Evolutionary conservation across 2,888 invertebrate species (phyloP), one percentile per base, ranked within the genome.

Genomic region (Seira musarum): DNA sequence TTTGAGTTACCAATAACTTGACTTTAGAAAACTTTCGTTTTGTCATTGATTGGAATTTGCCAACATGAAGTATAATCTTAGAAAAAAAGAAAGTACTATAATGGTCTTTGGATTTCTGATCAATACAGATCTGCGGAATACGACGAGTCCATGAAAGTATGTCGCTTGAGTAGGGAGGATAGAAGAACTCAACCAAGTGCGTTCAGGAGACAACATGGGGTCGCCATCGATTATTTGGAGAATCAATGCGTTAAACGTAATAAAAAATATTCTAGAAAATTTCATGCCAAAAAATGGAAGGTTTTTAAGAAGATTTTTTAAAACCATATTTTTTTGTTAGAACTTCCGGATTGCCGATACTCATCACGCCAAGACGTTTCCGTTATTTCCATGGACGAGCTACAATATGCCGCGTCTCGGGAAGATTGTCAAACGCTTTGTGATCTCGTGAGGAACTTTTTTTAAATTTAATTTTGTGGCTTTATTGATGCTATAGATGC

Each of bases 241-340:
- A 91, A 91, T 87, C 91, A 91, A 87, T 91, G 91, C 84, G 89
- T 90, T 22, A 88, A 89, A 82, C 88, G 90, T 90, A 87, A 88
- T 30, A 2, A 30, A 30, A 2, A 30, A 30, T 30, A n/a, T n/a
- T n/a, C n/a, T n/a, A n/a, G n/a, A n/a, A n/a, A n/a, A n/a, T 30
- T 8, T 30, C 30, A 30, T 30, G 30, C 30, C 2, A 30, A 30
- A 30, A 30, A 8, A 30, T 30, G 30, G 8, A 30, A 30, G 30
- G 3, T n/a, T n/a, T 8, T 30, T 30, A 30, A 30, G 30, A 5
- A 30, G 2, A 30, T 30, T 2, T 8, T 5, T 30, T 30, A 5
- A 5, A 30, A 30, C 30, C 3, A 30, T 30, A 30, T 30, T 30
- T 30, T 5, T 30, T 5, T 24, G 19, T 66, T 64, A 90, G 89